Evolutionary conservation across 1,140 invertebrate genomes (phyloP), one percentile per base, ranked within the genome.

Genomic region (Cataglyphis hispanica): DNA sequence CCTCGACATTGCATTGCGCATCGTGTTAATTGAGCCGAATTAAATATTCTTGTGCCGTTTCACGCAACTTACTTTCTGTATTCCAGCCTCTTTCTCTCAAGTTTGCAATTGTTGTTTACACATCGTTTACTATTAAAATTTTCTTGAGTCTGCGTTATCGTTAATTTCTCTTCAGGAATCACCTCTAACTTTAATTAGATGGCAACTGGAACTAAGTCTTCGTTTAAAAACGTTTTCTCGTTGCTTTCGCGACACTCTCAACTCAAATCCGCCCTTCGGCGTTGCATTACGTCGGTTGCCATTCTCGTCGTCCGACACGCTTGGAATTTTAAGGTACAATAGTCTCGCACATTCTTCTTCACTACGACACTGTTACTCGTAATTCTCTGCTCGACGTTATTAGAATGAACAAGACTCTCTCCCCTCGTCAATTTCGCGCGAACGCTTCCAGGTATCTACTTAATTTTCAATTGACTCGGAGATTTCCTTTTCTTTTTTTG

Each of bases 61-160:
- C 8, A 16, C 10, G 11, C 66, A 40, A 25, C 19, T 69, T 67
- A 69, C 31, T 43, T 27, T 56, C 31, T 16, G n/a, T 2, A 16
- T 46, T 46, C 2, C 22, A 66, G 34, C 31, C 8, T 40, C 56
- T 66, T 66, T 70, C n/a, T 63, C 37, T 19, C 22, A 25, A n/a
- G 34, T 56, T 43, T 37, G 67, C 19, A 37, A 80, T 19, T 58
- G 56, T 80, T 64, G 50, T 46, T 46, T 19, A 70, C 77, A 56
- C 46, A 43, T 67, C 31, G 76, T n/a, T n/a, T n/a, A n/a, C 63
- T 80, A 70, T 56, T 80, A 58, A 80, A 80, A 80, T 70, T n/a
- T 16, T 78, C 40, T 19, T 4, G 19, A 64, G 27, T 69, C n/a
- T 27, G 76, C 22, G 27, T 67, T 80, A 69, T 69, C 43, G 46